A percentile compares a stretch with the other conserved stretches of the same genome.
phyloP scores from a whole-genome alignment of 35 echinoderm and acorn worm genomes.

The Strongylocentrotus purpuratus region DNA sequence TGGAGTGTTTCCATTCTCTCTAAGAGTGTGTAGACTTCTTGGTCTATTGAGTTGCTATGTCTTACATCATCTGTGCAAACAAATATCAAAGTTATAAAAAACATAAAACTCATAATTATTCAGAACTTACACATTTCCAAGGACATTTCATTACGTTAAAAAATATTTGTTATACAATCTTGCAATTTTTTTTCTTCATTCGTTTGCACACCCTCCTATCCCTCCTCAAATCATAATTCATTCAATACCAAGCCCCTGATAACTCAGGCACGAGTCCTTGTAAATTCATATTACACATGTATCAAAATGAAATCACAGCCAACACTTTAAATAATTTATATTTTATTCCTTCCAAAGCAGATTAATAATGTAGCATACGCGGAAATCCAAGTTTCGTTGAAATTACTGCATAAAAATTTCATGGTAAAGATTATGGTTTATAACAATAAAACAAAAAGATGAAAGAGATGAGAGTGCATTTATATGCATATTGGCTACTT shows the following conservation, averaged over 20 bases:
- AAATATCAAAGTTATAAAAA: background rate
- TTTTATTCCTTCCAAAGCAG: background rate
- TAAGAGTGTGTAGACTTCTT: conserved; percentile 88
- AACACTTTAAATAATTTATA: background rate
- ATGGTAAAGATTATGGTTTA: no score
- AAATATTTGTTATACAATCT: background rate
- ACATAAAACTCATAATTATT: background rate
- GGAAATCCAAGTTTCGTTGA: no score
- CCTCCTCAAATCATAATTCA: background rate
- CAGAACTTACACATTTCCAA: background rate
- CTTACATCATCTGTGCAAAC: conserved; percentile 79
- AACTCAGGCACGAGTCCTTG: no score
- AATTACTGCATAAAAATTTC: no score
- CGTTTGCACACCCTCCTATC: background rate
- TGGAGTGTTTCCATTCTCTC: conserved; percentile 97
- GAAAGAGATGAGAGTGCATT: no score
- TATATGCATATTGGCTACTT: no score
- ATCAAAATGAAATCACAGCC: background rate
- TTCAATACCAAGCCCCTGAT: background rate
- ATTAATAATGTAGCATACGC: background rate
- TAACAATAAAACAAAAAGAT: no score
- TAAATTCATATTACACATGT: background rate
- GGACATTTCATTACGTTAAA: background rate
- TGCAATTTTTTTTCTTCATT: background rate
- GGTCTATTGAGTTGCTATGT: conserved; percentile 83